Evolutionary conservation across 92 coral and sea anemone genomes (phyloP).

Genomic region (Parazoanthus darwini): DNA sequence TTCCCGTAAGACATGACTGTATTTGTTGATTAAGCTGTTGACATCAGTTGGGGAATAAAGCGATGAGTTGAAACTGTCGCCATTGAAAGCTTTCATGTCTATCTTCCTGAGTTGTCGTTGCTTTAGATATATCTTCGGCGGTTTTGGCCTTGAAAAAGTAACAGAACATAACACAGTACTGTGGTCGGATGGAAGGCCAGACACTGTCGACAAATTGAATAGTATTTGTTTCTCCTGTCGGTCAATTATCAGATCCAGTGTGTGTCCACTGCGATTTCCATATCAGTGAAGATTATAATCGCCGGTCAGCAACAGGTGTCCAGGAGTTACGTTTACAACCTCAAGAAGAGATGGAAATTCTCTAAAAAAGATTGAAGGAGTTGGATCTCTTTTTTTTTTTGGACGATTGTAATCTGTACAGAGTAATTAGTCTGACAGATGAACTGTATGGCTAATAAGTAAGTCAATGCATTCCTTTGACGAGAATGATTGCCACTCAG

Average conservation of each 20-base stretch:
- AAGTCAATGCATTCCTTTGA: too few species aligned
- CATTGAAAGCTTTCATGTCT: neutral
- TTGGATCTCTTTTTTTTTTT: too few species aligned
- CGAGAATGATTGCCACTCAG: too few species aligned
- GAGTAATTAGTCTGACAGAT: too few species aligned
- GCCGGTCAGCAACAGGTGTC: neutral
- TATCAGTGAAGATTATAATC: neutral
- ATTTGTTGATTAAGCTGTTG: neutral
- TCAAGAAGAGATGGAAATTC: neutral
- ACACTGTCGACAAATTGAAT: neutral
- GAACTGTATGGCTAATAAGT: too few species aligned
- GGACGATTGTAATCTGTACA: too few species aligned
- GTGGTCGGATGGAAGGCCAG: constrained; percentile 1
- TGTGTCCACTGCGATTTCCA: neutral
- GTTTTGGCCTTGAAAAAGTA: neutral
- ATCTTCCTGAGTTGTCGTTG: neutral
- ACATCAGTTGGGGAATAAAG: neutral
- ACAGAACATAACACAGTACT: neutral
- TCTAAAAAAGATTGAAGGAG: neutral
- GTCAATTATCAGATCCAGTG: constrained; percentile 7
- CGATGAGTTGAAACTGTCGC: neutral
- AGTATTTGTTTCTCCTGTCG: constrained; percentile 6
- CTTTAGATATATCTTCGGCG: neutral
- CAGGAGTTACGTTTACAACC: neutral
- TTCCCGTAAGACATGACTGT: neutral